phyloP scores from a whole-genome alignment of 2,113 vertebrate species.

The Neomonachus schauinslandi region DNA sequence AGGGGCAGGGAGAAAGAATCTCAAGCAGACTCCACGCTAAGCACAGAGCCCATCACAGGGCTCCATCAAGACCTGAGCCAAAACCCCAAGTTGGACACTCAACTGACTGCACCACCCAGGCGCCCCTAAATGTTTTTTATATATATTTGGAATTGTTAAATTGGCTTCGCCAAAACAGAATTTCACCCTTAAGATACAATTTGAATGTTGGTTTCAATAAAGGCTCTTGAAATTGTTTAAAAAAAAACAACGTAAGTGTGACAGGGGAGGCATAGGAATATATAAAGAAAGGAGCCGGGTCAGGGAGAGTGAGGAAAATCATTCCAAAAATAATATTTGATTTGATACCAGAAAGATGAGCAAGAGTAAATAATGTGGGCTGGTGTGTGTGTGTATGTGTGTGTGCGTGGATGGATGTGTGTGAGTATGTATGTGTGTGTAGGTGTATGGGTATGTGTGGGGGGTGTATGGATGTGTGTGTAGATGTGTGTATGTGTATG shows the following conservation, averaged over 20 bases:
- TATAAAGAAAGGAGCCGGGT: neutral
- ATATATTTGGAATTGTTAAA: constrained; percentile 88
- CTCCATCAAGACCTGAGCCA: neutral
- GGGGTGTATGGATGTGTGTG: too few relatives aligned
- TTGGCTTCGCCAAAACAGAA: constrained; percentile 85
- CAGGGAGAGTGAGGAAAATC: neutral
- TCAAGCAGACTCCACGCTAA: neutral
- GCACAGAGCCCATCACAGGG: neutral
- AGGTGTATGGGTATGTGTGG: too few relatives aligned
- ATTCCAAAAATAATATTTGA: neutral
- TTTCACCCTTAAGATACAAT: constrained; percentile 85
- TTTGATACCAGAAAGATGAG: neutral
- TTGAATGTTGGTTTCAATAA: constrained; percentile 88
- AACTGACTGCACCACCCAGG: neutral
- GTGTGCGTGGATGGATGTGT: neutral
- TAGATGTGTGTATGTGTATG: too few relatives aligned
- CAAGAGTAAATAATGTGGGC: neutral
- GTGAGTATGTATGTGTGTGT: neutral
- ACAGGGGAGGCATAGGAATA: neutral
- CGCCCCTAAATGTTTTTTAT: constrained; percentile 86
- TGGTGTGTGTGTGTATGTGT: neutral
- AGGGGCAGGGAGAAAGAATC: neutral
- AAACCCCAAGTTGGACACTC: neutral
- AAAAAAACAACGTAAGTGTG: neutral
- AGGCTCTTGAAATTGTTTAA: constrained; percentile 85